A percentile compares a stretch with the other conserved stretches of the same genome.
phyloP scores from a whole-genome alignment of 2,888 invertebrate species.

The Leucophora obtusa region DNA sequence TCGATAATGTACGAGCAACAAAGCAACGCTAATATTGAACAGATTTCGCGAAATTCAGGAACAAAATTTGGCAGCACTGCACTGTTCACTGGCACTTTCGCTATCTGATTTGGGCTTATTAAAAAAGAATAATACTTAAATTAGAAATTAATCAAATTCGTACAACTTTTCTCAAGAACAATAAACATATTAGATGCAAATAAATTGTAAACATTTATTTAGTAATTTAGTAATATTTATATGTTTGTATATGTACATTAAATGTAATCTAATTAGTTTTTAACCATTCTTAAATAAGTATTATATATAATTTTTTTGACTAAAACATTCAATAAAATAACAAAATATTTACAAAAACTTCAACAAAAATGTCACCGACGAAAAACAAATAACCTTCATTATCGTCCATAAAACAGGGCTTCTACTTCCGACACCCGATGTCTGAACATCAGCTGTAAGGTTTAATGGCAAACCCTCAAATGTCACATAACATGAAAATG shows the following conservation, averaged over 20 bases:
- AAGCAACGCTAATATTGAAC: too few species aligned
- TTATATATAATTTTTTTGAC: conserved; percentile 10
- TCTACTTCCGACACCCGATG: conserved; percentile 16
- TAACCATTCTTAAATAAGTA: not conserved
- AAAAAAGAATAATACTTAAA: not conserved
- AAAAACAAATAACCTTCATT: conserved; percentile 8
- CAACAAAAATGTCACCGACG: conserved; percentile 22
- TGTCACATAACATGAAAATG: conserved; percentile 52
- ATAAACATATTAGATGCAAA: not conserved
- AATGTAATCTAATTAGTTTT: conserved; percentile 12
- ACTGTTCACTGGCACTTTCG: too few species aligned
- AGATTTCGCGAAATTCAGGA: too few species aligned
- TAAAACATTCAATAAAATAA: conserved; percentile 37
- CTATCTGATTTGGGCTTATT: too few species aligned
- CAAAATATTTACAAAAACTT: conserved; percentile 43
- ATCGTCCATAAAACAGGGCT: not conserved
- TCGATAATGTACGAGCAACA: too few species aligned
- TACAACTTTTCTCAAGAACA: not conserved
- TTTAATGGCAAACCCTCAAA: conserved; percentile 55
- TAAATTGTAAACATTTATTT: not conserved
- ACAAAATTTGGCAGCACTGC: too few species aligned
- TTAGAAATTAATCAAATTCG: not conserved
- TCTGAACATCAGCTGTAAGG: conserved; percentile 40
- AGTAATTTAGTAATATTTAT: not conserved
- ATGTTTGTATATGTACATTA: not conserved